phyloP scores from a whole-genome alignment of 2,888 invertebrate species.

The Pheosia gnoma region DNA sequence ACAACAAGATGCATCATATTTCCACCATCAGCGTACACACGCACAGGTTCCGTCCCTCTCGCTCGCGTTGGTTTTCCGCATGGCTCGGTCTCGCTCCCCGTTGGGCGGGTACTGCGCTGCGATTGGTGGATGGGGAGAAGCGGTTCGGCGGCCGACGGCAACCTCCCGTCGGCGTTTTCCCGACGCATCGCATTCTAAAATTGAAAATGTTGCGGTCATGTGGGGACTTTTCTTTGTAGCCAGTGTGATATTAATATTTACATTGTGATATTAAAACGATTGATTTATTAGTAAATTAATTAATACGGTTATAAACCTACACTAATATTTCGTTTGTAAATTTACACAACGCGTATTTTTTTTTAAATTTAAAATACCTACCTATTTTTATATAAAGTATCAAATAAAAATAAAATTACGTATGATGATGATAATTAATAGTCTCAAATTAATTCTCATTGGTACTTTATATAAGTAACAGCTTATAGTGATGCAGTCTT shows the following conservation, averaged over 20 bases:
- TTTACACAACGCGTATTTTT: no score
- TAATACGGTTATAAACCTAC: no score
- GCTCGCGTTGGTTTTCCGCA: slow-evolving; percentile 55
- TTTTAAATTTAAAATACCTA: no score
- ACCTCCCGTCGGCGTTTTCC: slow-evolving; percentile 79
- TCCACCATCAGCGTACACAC: slow-evolving; percentile 72
- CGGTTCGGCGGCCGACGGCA: slow-evolving; percentile 68
- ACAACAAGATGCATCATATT: slow-evolving; percentile 82
- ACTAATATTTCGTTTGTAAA: no score
- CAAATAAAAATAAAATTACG: no score
- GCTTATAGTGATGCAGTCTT: no score
- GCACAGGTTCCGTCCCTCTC: slow-evolving; percentile 60
- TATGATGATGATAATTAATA: no score
- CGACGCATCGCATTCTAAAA: slow-evolving; percentile 72
- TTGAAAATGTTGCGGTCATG: slow-evolving; percentile 52
- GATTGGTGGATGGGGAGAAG: slow-evolving; percentile 78
- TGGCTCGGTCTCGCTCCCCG: slow-evolving; percentile 47
- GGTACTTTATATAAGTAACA: no score
- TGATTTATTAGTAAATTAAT: no score
- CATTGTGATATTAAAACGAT: not conserved
- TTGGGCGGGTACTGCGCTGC: slow-evolving; percentile 72
- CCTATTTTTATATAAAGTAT: no score
- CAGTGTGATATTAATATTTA: not conserved
- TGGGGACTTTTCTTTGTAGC: not conserved
- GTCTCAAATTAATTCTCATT: no score